Percentiles rank a stretch among this genome's conserved stretches.
Evolutionary conservation across 2,888 invertebrate genomes (phyloP).

Genomic region (Gymnosoma rotundatum): DNA sequence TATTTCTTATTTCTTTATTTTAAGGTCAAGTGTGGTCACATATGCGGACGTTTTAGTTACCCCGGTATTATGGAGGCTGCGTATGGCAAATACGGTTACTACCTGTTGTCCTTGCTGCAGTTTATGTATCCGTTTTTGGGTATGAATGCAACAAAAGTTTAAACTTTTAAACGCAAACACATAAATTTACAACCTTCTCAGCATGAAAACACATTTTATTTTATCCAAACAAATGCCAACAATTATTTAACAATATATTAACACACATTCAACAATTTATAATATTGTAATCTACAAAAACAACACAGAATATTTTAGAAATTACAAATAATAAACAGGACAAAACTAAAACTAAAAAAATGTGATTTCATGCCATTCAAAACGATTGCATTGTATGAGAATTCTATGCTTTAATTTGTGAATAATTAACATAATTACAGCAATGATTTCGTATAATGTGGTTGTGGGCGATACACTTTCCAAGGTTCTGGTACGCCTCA

Average conservation of each 20-base stretch:
- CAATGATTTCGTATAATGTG: constrained; percentile 94
- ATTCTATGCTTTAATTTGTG: background rate
- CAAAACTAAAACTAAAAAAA: constrained; percentile 11
- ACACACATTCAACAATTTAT: constrained; percentile 8
- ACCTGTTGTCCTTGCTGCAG: constrained; percentile 88
- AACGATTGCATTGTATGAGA: background rate
- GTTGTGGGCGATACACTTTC: constrained; percentile 93
- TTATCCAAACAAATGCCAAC: background rate
- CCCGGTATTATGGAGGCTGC: constrained; percentile 90
- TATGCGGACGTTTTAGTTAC: constrained; percentile 90
- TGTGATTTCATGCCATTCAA: constrained; percentile 6
- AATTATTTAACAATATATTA: background rate
- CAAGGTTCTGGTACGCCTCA: constrained; percentile 89
- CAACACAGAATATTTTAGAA: background rate
- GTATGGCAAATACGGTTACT: constrained; percentile 90
- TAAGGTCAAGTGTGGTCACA: constrained; percentile 85
- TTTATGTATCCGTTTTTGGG: constrained; percentile 93
- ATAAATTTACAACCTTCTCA: background rate
- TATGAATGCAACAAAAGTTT: constrained; percentile 80
- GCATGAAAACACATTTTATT: constrained; percentile 7
- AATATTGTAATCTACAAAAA: background rate
- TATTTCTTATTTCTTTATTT: constrained; percentile 39
- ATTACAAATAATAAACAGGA: background rate
- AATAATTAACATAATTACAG: constrained; percentile 83
- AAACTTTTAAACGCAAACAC: background rate